Percentiles rank a stretch among this genome's conserved stretches.
phyloP scores from a whole-genome alignment of 2,113 vertebrate genomes.

The Hippocampus comes region DNA sequence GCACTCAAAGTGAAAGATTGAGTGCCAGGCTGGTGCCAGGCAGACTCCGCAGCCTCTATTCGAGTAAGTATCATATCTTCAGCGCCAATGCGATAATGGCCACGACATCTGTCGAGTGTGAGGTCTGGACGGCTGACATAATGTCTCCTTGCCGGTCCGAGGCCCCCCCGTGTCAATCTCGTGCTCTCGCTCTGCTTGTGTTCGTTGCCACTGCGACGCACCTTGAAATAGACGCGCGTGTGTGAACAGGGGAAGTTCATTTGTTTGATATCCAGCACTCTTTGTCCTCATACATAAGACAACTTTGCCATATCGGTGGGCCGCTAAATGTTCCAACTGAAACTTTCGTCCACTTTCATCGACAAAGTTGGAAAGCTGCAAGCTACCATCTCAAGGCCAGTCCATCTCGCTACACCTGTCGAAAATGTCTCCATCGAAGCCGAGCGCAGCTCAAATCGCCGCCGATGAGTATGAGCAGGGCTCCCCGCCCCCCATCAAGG shows the following conservation, averaged over 20 bases:
- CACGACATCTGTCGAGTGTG: constrained; percentile 25
- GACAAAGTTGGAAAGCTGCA: constrained; percentile 30
- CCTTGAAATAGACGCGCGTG: constrained; percentile 58
- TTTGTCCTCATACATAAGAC: too few relatives aligned
- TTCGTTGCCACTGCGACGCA: constrained; percentile 41
- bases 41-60: constrained; percentile 22
- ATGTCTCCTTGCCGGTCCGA: constrained; percentile 27
- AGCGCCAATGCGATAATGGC: constrained; percentile 15
- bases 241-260: constrained; percentile 14
- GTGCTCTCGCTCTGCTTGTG: constrained; percentile 32
- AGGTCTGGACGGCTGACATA: constrained; percentile 34
- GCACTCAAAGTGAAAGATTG: constrained; percentile 13
- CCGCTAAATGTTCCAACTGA: constrained; percentile 14
- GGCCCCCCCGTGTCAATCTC: constrained; percentile 36
- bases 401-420: constrained; percentile 50
- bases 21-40: constrained; percentile 24
- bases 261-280: background rate
- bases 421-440: constrained; percentile 50
- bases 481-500: constrained; percentile 41
- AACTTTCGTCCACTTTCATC: constrained; percentile 41
- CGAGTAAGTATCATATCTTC: constrained; percentile 6
- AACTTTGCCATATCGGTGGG: background rate
- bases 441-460: constrained; percentile 40
- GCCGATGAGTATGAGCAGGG: constrained; percentile 39
- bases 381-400: constrained; percentile 15